Evolutionary conservation across 1,140 invertebrate species (phyloP), one percentile per base, ranked within the genome.

Genomic region (Thaumatotibia leucotreta): DNA sequence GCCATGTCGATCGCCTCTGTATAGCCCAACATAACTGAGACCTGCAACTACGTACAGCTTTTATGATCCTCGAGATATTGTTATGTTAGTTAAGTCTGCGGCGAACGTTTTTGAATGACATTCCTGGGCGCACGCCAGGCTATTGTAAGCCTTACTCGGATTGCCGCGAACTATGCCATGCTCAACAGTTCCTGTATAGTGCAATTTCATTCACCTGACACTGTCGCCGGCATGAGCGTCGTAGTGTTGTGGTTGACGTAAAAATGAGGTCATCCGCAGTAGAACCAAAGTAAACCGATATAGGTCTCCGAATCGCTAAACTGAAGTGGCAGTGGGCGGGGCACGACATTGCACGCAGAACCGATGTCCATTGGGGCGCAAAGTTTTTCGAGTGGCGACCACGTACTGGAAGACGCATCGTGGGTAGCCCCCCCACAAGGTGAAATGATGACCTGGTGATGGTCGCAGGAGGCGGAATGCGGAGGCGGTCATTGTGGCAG

Each of bases 81-180:
- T 45, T 45, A 20, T 45, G 17, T 6, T 45, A 45, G 39, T n/a
- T 17, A 45, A 9, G n/a, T 20, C 39, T 45, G 9, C 8, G 39
- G 39, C 17, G 39, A 17, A 6, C n/a, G 17, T 8, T 39, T 4
- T 5, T 4, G 39, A 45, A n/a, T 20, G 5, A n/a, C 17, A 45
- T 45, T 45, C 10, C 24, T 11, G 52, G 23, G 24, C 52, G 39
- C 39, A 49, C 39, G 39, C 11, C 39, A 49, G 11, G 27, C 23
- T 31, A 58, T 58, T 58, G 52, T 58, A n/a, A 58, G 24, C 52
- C 52, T 31, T 58, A 58, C 24, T 58, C 52, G 52, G 52, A 58
- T 14, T 58, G 52, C 52, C 52, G 52, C n/a, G 24, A 58, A 58
- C 52, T 58, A 58, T 29, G 52, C 11, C 23, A 14, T 58, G 23